Conservation (phyloP, 35 echinoderm and acorn worm genomes). For the Lytechinus pictus region DNA sequence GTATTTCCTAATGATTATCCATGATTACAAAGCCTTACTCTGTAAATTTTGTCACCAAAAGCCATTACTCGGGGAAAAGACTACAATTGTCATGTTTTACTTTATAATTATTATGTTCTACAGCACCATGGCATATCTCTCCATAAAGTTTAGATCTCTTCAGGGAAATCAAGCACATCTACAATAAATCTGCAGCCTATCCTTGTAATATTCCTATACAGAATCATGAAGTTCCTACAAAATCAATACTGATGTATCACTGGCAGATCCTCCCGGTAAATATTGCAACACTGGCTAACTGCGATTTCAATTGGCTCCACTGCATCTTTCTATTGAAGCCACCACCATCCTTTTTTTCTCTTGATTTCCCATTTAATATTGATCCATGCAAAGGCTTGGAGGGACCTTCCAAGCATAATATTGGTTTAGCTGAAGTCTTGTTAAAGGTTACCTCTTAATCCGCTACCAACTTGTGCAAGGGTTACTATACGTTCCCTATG, state of each 20-base stretch:
- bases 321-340: neutral
- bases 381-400: conserved; percentile 1
- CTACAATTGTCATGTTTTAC: no score
- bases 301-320: neutral
- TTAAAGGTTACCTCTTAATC: neutral
- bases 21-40: no score
- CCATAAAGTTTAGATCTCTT: neutral
- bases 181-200: neutral
- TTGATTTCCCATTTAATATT: neutral
- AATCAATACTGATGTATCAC: neutral
- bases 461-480: neutral
- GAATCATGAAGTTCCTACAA: neutral
- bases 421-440: conserved; percentile 18
- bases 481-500: neutral
- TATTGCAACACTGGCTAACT: conserved; percentile 1
- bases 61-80: no score
- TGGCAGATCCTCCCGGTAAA: neutral
- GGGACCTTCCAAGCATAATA: neutral
- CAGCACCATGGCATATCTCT: neutral
- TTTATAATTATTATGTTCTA: neutral
- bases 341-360: neutral
- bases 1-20: no score
- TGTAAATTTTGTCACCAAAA: no score
- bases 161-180: neutral
- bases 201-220: neutral